Base-by-base conservation (phyloP, 2,797 vertebrate species). In the Poecile montanus region DNA sequence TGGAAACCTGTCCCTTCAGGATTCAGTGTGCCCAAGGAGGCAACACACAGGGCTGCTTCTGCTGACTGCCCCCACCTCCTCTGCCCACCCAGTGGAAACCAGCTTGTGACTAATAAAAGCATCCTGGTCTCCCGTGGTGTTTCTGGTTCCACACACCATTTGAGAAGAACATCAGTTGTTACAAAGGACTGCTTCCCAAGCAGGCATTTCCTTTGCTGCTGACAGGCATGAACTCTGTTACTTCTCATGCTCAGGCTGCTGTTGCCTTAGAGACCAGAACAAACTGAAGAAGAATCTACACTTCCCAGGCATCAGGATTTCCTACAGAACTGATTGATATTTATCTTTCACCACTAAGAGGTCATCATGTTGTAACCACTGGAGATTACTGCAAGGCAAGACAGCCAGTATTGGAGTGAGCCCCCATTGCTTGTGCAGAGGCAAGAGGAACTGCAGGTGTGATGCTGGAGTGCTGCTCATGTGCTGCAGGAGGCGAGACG, bases 401-500 rank as follows among this genome's bases (percentile, higher is more conserved):
- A 75, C 10, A 88, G 67, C 7, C 62, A 29, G 14, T 6, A 47
- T 3, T 34, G 32, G 51, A 48, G 70, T 1, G 38, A 80, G 30
- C 36, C 54, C 30, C 8, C 2, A 36, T 21, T 34, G 50, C 50
- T 30, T 13, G 51, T 44, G 73, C n/a, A 40, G 67, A 38, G 15
- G 47, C 60, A 53, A 10, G n/a, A 56, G 48, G 4, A 40, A 26
- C 47, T 16, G 27, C 20, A 26, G 34, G 45, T 40, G 56, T 2
- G 4, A 27, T 4, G 4, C 32, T 6, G 42, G 25, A 57, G n/a
- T 4, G 17, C 44, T 45, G 81, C 50, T 63, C 0, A 0, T 29
- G 65, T 4, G 16, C 70, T 13, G 53, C 0, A 0, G 44, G 47
- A 67, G 26, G 57, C 0, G 0, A 73, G 40, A 19, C 0, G 0